Conservation (phyloP, 2,888 invertebrate genomes). For the Melipona bicolor region DNA sequence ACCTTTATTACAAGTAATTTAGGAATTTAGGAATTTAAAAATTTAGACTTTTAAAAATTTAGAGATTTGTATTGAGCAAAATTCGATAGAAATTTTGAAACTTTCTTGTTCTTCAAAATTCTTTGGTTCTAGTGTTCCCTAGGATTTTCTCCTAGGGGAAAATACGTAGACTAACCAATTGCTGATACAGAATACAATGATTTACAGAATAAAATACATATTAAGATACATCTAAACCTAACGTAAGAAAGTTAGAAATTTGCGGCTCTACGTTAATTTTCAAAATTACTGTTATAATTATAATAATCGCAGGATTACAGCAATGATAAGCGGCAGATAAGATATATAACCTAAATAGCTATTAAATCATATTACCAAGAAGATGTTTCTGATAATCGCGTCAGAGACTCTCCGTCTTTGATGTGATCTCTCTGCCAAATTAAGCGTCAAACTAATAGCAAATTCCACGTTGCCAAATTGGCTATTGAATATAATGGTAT, state of each 20-base stretch:
- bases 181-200: too few species aligned
- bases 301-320: neutral
- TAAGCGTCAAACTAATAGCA: neutral
- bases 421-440: neutral
- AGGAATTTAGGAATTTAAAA: neutral
- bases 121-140: too few species aligned
- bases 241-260: neutral
- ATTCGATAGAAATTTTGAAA: too few species aligned
- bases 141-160: too few species aligned
- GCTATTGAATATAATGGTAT: neutral
- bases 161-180: too few species aligned
- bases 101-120: too few species aligned
- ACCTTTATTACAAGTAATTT: neutral
- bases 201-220: too few species aligned
- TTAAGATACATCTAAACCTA: too few species aligned
- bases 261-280: too few species aligned
- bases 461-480: constrained; percentile 12
- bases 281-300: neutral
- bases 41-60: too few species aligned
- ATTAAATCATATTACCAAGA: neutral
- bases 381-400: neutral
- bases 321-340: neutral
- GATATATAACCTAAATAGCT: neutral
- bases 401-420: neutral
- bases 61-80: too few species aligned